Evolutionary conservation across 2,888 invertebrate species (phyloP).

Genomic region (Spialia ferax): DNA sequence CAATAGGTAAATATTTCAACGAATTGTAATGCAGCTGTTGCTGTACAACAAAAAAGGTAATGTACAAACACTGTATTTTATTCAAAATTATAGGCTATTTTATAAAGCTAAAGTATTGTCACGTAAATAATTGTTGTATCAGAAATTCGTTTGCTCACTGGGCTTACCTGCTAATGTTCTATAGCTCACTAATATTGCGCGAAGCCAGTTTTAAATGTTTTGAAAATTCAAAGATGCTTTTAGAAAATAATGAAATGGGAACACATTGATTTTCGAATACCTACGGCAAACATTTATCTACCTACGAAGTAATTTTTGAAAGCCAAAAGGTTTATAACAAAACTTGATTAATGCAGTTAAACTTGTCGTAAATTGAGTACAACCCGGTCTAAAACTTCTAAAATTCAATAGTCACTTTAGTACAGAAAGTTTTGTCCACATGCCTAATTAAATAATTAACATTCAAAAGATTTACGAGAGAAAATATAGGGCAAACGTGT

Average conservation of each 20-base stretch:
- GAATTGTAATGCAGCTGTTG: neutral
- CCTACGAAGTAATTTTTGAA: conserved; percentile 10
- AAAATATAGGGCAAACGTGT: conserved; percentile 17
- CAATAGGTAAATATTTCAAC: conserved; percentile 2
- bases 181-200: no score
- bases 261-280: neutral
- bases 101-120: neutral
- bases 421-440: conserved; percentile 31
- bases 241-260: neutral
- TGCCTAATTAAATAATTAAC: conserved; percentile 23
- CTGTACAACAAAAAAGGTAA: conserved; percentile 5
- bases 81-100: no score
- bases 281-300: conserved; percentile 9
- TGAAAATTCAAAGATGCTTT: neutral
- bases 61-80: neutral
- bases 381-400: conserved; percentile 19
- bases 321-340: neutral
- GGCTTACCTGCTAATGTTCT: no score
- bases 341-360: conserved; percentile 10
- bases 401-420: conserved; percentile 20
- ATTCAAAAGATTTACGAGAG: conserved; percentile 23
- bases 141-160: no score
- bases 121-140: neutral
- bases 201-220: neutral
- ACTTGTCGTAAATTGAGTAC: conserved; percentile 7